phyloP scores from a whole-genome alignment of 2,888 invertebrate genomes.

The Cheiracanthium punctorium region DNA sequence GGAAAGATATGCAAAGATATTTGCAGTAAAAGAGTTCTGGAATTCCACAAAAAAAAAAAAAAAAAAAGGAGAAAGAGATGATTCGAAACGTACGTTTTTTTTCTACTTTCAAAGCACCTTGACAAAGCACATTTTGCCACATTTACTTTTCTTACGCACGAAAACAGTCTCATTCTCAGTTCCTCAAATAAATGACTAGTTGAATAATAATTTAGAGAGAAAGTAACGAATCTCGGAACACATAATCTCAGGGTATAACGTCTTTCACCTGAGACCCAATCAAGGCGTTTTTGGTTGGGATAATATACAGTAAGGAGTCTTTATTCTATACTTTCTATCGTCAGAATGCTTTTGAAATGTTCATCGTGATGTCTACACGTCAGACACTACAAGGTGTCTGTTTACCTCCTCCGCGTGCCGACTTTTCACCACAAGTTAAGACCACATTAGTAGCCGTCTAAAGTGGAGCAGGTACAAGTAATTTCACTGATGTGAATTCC shows the following conservation, averaged over 20 bases:
- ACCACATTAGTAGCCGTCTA: not conserved
- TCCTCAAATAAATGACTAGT: slow-evolving; percentile 8
- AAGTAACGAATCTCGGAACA: not conserved
- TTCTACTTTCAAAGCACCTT: slow-evolving; percentile 15
- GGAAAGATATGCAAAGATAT: not conserved
- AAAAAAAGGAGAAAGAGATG: not conserved
- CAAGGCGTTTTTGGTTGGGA: not conserved
- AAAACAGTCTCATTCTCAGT: not conserved
- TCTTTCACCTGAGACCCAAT: not conserved
- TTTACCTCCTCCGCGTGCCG: too few species aligned
- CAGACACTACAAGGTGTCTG: too few species aligned
- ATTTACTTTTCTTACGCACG: not conserved
- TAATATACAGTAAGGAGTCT: not conserved
- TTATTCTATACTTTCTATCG: not conserved
- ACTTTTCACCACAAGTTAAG: not conserved
- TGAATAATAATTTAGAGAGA: not conserved
- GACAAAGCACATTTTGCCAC: not conserved
- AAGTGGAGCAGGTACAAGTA: not conserved
- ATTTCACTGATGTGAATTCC: not conserved
- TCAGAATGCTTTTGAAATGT: too few species aligned
- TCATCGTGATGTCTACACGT: too few species aligned
- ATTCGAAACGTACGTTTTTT: not conserved
- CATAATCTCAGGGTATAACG: not conserved
- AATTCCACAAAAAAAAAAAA: too few species aligned
- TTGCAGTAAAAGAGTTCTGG: not conserved